These are phyloP conservation scores for Cephus cinctus DNA, from an alignment of 1,140 invertebrate species.

Conservation along the genomic window DNA sequence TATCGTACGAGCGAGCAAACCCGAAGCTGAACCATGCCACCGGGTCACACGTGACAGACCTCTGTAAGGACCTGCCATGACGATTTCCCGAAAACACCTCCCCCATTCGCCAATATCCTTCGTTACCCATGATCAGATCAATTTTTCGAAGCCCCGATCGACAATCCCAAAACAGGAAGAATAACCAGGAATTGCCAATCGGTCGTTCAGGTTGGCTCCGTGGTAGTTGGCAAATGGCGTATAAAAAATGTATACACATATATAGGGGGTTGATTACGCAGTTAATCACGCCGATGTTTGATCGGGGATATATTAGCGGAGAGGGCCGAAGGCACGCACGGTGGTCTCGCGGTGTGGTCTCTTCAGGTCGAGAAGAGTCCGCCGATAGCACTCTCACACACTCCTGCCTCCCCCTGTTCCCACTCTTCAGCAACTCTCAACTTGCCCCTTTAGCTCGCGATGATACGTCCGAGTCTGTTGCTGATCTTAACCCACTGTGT, in stretches of 20 bases:
- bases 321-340: slow-evolving; percentile 37
- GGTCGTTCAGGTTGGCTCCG: too few relatives aligned
- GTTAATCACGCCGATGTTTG: slow-evolving; percentile 39
- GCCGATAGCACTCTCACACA: slow-evolving; percentile 43
- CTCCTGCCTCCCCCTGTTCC: slow-evolving; percentile 15
- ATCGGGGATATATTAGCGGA: slow-evolving; percentile 40
- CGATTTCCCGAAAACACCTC: too few relatives aligned
- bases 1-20: background rate
- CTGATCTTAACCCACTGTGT: too few relatives aligned
- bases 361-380: slow-evolving; percentile 32
- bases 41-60: too few relatives aligned
- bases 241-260: too few relatives aligned
- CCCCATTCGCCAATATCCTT: too few relatives aligned
- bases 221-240: too few relatives aligned
- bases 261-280: slow-evolving; percentile 26
- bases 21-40: background rate
- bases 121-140: background rate
- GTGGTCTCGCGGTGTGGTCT: slow-evolving; percentile 46
- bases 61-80: too few relatives aligned
- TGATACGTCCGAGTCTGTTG: too few relatives aligned
- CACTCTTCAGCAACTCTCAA: slow-evolving; percentile 9
- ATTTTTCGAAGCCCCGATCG: too few relatives aligned
- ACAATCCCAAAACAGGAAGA: too few relatives aligned
- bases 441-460: slow-evolving; percentile 3
- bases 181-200: slow-evolving; percentile 9